phyloP scores from a whole-genome alignment of 2,113 vertebrate genomes.

The Triplophysa tibetana region DNA sequence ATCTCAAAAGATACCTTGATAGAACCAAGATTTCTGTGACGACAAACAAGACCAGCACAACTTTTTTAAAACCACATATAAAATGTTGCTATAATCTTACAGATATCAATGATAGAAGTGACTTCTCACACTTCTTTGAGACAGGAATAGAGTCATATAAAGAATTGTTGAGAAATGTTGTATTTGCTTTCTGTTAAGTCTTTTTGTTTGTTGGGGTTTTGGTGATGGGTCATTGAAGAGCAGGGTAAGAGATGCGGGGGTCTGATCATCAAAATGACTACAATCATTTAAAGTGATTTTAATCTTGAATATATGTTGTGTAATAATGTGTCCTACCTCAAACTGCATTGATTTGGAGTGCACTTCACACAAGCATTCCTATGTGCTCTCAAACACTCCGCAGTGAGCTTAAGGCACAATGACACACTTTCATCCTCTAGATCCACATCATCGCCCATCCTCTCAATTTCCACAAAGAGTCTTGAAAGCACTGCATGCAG shows the following conservation, averaged over 20 bases:
- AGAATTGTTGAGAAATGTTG: no score
- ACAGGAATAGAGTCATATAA: no score
- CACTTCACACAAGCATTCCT: conserved; percentile 90
- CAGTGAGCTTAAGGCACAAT: conserved; percentile 72
- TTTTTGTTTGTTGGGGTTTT: no score
- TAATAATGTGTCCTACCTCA: conserved; percentile 76
- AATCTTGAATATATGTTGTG: background rate
- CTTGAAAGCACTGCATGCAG: conserved; percentile 62
- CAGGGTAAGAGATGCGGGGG: no score
- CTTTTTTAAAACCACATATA: background rate
- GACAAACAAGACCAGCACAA: conserved; percentile 12
- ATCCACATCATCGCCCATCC: conserved; percentile 13
- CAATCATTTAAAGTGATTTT: no score
- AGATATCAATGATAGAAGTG: no score
- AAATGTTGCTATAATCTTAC: no score
- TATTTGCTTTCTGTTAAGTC: no score
- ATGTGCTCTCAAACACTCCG: conserved; percentile 90
- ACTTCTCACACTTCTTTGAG: no score
- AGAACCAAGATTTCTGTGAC: conserved; percentile 71
- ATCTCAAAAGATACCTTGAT: conserved; percentile 65
- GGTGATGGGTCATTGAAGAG: no score
- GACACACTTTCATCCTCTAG: conserved; percentile 24
- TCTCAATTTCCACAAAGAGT: conserved; percentile 59
- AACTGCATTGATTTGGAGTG: conserved; percentile 78
- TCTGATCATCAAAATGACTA: no score